Conservation (phyloP, 1,140 invertebrate genomes). For the Phocides pigmalion region DNA sequence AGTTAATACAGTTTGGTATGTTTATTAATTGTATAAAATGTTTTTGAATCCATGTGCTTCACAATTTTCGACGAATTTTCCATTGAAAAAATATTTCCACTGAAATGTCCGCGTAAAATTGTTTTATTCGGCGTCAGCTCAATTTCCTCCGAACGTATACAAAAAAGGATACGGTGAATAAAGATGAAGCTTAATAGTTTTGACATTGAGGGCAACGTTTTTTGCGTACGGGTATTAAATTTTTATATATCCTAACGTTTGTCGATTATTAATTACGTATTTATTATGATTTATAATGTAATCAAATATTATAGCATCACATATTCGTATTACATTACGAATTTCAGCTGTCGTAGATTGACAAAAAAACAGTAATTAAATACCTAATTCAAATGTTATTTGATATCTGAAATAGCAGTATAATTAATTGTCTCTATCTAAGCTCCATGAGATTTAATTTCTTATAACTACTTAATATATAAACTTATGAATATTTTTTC, state of each 20-base stretch:
- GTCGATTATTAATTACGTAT: neutral
- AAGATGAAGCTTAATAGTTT: conserved; percentile 31
- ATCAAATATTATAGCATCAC: neutral
- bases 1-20: too few relatives aligned
- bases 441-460: too few relatives aligned
- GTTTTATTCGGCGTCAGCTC: conserved; percentile 28
- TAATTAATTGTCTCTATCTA: too few relatives aligned
- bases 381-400: too few relatives aligned
- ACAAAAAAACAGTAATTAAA: too few relatives aligned
- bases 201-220: conserved; percentile 28
- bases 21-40: neutral
- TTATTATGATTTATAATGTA: neutral
- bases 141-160: conserved; percentile 30
- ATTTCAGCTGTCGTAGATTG: too few relatives aligned
- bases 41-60: neutral
- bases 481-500: too few relatives aligned
- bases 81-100: conserved; percentile 18
- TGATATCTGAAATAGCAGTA: too few relatives aligned
- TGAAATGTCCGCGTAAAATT: conserved; percentile 30
- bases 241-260: neutral
- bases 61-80: conserved; percentile 9
- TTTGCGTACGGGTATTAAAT: conserved; percentile 15
- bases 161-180: conserved; percentile 28
- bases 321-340: too few relatives aligned
- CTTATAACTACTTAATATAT: too few relatives aligned